phyloP scores from a whole-genome alignment of 30 jellyfish, hydroid and myxozoan species.

The Hydractinia echinata region DNA sequence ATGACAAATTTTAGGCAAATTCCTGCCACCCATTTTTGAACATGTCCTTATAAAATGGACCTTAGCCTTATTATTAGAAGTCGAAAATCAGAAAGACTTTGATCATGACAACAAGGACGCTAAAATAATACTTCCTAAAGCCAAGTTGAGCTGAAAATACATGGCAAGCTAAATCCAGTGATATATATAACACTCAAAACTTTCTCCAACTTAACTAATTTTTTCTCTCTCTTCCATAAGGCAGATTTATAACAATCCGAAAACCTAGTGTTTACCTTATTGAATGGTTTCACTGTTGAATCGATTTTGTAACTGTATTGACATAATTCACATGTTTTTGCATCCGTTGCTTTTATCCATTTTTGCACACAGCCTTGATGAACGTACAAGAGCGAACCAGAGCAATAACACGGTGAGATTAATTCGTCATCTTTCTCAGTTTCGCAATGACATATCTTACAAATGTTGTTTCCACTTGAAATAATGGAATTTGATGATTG shows the following conservation, averaged over 20 bases:
- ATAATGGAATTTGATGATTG: conserved; percentile 56
- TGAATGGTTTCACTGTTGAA: conserved; percentile 75
- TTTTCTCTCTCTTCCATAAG: neutral
- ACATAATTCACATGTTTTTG: conserved; percentile 84
- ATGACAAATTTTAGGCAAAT: too few relatives aligned
- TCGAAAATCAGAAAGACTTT: too few relatives aligned
- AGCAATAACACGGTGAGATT: conserved; percentile 83
- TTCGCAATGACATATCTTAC: conserved; percentile 92
- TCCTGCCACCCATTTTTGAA: too few relatives aligned
- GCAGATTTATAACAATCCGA: neutral
- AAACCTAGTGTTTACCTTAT: conserved; percentile 45
- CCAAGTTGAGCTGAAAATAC: too few relatives aligned
- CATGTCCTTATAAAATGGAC: too few relatives aligned
- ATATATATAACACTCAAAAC: neutral
- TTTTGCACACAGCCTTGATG: conserved; percentile 87
- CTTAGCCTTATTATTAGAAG: too few relatives aligned
- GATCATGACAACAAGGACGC: too few relatives aligned
- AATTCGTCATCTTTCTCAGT: conserved; percentile 79
- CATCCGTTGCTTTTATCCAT: conserved; percentile 85
- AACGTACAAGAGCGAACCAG: conserved; percentile 77
- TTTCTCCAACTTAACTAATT: neutral
- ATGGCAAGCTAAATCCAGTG: neutral
- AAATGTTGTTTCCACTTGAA: conserved; percentile 58
- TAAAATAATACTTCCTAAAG: too few relatives aligned
- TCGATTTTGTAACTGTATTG: conserved; percentile 69